phyloP scores from a whole-genome alignment of 2,113 vertebrate species.

The Amia ocellicauda region DNA sequence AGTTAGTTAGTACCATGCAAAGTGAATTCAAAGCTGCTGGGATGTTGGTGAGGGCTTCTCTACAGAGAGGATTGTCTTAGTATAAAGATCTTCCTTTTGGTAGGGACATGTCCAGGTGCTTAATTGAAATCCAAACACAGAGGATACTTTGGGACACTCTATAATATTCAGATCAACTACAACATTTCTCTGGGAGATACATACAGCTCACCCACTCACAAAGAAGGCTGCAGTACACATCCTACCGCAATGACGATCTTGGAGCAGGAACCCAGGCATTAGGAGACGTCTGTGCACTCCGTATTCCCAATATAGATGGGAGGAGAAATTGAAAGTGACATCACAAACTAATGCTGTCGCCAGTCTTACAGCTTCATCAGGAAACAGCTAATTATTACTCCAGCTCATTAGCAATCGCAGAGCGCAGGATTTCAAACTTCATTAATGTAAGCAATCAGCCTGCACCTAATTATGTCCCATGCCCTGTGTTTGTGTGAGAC shows the following conservation, averaged over 20 bases:
- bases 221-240: background rate
- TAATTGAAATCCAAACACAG: too few relatives aligned
- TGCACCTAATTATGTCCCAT: slow-evolving; percentile 44
- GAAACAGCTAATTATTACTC: slow-evolving; percentile 46
- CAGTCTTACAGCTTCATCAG: slow-evolving; percentile 48
- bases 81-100: too few relatives aligned
- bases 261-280: background rate
- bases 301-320: background rate
- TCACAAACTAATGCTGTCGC: slow-evolving; percentile 16
- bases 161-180: too few relatives aligned
- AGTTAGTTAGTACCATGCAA: too few relatives aligned
- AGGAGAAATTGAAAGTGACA: background rate
- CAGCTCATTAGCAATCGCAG: slow-evolving; percentile 52
- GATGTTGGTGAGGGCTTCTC: too few relatives aligned
- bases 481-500: slow-evolving; percentile 44
- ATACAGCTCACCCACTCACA: too few relatives aligned
- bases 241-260: background rate
- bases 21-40: too few relatives aligned
- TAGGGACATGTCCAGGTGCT: too few relatives aligned
- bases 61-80: too few relatives aligned
- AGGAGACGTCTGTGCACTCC: background rate
- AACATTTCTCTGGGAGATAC: too few relatives aligned
- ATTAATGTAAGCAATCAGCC: slow-evolving; percentile 53
- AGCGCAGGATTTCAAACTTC: slow-evolving; percentile 46
- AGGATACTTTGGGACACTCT: too few relatives aligned